Evolutionary conservation across 2,888 invertebrate species (phyloP).

Genomic region (Xanthia icteritia): DNA sequence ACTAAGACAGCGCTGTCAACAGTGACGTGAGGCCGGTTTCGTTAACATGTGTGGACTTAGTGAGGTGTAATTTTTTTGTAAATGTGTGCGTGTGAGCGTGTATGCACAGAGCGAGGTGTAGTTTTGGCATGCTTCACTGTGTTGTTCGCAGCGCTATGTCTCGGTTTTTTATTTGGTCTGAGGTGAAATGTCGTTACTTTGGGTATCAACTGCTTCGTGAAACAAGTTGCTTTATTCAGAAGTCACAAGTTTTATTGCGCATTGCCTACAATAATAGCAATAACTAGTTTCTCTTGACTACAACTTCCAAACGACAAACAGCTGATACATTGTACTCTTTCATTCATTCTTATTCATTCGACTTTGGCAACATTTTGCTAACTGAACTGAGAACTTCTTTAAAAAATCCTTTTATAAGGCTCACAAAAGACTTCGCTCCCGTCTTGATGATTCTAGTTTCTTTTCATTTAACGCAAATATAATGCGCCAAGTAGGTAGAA

Average conservation of each 20-base stretch:
- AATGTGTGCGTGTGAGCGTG: too few species aligned
- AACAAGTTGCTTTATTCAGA: constrained; percentile 8
- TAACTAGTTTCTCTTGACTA: constrained; percentile 33
- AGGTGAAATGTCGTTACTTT: constrained; percentile 1
- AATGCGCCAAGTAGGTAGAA: background rate
- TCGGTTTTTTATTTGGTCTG: too few species aligned
- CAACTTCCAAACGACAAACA: constrained; percentile 18
- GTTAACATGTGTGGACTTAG: too few species aligned
- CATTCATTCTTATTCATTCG: background rate
- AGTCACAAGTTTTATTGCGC: background rate
- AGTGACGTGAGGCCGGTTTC: too few species aligned
- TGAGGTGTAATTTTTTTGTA: too few species aligned
- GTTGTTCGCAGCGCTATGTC: too few species aligned
- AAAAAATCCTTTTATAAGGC: constrained; percentile 12
- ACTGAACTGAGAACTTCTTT: constrained; percentile 7
- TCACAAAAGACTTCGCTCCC: constrained; percentile 14
- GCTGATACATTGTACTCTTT: constrained; percentile 4
- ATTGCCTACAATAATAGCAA: constrained; percentile 6
- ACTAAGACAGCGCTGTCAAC: too few species aligned
- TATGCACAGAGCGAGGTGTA: too few species aligned
- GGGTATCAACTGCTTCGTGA: background rate
- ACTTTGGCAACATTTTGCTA: constrained; percentile 4
- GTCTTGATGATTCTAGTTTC: constrained; percentile 28
- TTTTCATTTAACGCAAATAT: constrained; percentile 3
- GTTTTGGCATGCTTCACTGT: too few species aligned